Conservation (phyloP, 1,140 invertebrate species). For the Anastrepha obliqua region DNA sequence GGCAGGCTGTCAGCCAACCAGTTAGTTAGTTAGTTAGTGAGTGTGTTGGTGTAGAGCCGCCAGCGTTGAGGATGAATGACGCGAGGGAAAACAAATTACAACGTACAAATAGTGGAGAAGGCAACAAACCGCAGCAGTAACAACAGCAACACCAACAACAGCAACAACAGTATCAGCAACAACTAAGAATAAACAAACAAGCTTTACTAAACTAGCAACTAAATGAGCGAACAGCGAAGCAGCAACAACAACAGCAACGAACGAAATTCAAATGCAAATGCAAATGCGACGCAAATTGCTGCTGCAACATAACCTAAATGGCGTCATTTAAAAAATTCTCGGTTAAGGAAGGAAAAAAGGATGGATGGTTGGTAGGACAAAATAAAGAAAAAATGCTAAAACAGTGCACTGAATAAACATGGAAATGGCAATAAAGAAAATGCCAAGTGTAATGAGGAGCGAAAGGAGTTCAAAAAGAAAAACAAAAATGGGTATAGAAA, state of each 20-base stretch:
- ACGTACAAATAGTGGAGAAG: background rate
- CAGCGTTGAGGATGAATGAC: constrained; percentile 20
- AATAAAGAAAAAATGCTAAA: background rate
- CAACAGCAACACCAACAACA: background rate
- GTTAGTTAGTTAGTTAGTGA: constrained; percentile 28
- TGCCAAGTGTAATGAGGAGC: background rate
- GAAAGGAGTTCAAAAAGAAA: background rate
- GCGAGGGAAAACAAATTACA: constrained; percentile 30
- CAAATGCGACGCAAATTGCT: constrained; percentile 46
- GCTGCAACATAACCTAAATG: constrained; percentile 49
- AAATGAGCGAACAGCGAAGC: background rate
- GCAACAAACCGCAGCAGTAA: background rate
- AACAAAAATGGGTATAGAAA: background rate
- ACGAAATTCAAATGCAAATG: constrained; percentile 38
- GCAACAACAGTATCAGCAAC: background rate
- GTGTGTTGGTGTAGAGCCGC: constrained; percentile 8
- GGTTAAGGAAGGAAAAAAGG: background rate
- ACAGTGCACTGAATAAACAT: constrained; percentile 12
- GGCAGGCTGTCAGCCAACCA: background rate
- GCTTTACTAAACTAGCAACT: background rate
- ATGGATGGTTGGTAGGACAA: background rate
- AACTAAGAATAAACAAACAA: constrained; percentile 2
- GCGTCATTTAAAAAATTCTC: constrained; percentile 19
- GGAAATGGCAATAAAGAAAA: background rate
- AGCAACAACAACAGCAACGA: background rate